Conservation (phyloP, 1,140 invertebrate genomes). For the Drosophila athabasca region DNA sequence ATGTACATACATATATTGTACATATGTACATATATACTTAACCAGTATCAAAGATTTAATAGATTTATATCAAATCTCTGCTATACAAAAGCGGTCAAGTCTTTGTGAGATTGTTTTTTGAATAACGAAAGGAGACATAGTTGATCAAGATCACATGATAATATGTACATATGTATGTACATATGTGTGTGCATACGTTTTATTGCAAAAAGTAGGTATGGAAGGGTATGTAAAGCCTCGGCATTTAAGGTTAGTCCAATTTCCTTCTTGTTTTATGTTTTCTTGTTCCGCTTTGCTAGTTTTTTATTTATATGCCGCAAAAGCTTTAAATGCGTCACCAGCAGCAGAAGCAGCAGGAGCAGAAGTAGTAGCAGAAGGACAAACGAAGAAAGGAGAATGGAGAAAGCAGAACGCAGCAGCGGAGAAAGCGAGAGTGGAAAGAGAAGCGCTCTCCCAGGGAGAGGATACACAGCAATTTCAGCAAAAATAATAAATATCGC, state of each 20-base stretch:
- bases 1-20: too few relatives aligned
- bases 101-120: too few relatives aligned
- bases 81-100: too few relatives aligned
- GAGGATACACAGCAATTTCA: constrained; percentile 78
- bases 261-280: constrained; percentile 36
- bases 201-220: too few relatives aligned
- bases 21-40: too few relatives aligned
- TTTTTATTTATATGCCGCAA: constrained; percentile 79
- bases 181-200: too few relatives aligned
- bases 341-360: constrained; percentile 43
- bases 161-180: too few relatives aligned
- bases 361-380: constrained; percentile 17
- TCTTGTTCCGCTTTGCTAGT: constrained; percentile 65
- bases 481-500: constrained; percentile 81
- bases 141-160: too few relatives aligned
- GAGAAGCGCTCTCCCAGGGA: constrained; percentile 21
- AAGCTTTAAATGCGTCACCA: constrained; percentile 79
- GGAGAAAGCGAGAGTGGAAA: neutral
- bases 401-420: neutral
- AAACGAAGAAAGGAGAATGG: neutral
- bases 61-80: too few relatives aligned
- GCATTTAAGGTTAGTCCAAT: neutral
- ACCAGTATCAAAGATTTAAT: too few relatives aligned
- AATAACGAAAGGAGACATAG: too few relatives aligned
- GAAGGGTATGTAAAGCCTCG: neutral